phyloP scores from a whole-genome alignment of 2,797 vertebrate species.

The Carapus acus region DNA sequence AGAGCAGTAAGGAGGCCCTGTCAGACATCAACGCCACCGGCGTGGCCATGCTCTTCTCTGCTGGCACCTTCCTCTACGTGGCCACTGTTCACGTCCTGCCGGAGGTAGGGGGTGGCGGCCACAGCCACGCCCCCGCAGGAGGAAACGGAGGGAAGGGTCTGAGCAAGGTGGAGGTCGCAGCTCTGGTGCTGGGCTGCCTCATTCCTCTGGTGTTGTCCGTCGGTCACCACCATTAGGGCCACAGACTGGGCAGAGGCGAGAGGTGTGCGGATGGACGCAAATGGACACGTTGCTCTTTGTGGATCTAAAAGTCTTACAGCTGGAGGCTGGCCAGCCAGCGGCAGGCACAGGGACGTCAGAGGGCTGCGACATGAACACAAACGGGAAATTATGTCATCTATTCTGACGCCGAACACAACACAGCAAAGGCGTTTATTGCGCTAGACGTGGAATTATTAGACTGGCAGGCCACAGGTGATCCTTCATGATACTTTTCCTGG shows the following conservation, averaged over 20 bases:
- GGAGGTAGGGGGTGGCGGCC: conserved; percentile 89
- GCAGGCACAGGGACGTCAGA: conserved; percentile 11
- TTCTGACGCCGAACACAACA: conserved; percentile 23
- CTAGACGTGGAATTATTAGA: conserved; percentile 1
- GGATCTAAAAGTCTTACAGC: conserved; percentile 49
- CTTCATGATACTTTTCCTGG: conserved; percentile 10
- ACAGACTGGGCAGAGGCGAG: conserved; percentile 3
- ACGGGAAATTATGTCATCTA: conserved; percentile 14
- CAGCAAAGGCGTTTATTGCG: conserved; percentile 23
- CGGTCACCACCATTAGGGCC: conserved; percentile 88
- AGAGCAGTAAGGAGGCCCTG: conserved; percentile 98
- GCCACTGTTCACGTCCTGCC: conserved; percentile 98
- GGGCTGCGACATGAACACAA: conserved; percentile 22
- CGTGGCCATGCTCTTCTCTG: conserved; percentile 98
- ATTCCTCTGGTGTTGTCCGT: conserved; percentile 92
- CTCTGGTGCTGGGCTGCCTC: conserved; percentile 92
- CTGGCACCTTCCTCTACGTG: conserved; percentile 97
- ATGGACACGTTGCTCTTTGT: conserved; percentile 21
- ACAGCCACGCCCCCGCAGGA: conserved; percentile 82
- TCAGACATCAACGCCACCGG: conserved; percentile 96
- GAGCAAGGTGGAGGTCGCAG: conserved; percentile 88
- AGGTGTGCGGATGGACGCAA: conserved; percentile 22
- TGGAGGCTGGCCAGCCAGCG: conserved; percentile 17
- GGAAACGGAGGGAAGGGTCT: conserved; percentile 84
- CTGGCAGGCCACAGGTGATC: conserved; percentile 6